Evolutionary conservation across 2,797 vertebrate genomes (phyloP), one percentile per base, ranked within the genome.

Genomic region (Hipposideros larvatus): DNA sequence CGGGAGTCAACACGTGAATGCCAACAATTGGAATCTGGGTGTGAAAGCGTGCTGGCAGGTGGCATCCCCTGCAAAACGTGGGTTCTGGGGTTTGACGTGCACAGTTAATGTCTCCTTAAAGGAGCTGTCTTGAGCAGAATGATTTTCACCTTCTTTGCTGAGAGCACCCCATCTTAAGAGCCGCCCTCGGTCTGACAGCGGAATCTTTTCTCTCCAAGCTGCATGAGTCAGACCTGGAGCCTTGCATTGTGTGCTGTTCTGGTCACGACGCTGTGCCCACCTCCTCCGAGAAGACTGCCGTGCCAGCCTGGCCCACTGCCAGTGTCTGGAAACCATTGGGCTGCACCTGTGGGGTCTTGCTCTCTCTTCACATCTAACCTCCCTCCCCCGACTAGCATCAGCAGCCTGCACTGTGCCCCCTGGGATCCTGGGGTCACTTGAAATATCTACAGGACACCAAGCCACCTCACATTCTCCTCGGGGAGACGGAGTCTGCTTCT

Each of bases 211-310:
- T 94, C 70, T 71, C 46, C 26, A 16, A 84, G 90, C 43, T 80
- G 53, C 43, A 21, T 96, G 97, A 88, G 85, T 96, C 97, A 97
- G 79, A 74, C 31, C 7, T 11, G 6, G 55, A 73, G 21, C 55
- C 26, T 5, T 0, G 37, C 84, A 15, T 18, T 3, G 1, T 57
- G 88, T 0, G 0, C 51, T 3, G n/a, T 13, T 41, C 71, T 57
- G 73, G 61, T 91, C 95, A 90, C 63, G 78, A 95, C 1, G 19
- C 57, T 15, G 31, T 79, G 57, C 73, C 91, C 26, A 26, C 87
- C 91, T 94, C 96, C 85, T 94, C 95, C 4, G 7, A 83, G 95
- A 94, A 95, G 96, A 66, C 95, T 70, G 71, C 28, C 19, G 0
- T 26, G 83, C 78, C 78, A 48, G 68, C 77, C 78, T 13, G 51